Evolutionary conservation across 2,797 vertebrate species (phyloP).

Genomic region (Amblyraja radiata): DNA sequence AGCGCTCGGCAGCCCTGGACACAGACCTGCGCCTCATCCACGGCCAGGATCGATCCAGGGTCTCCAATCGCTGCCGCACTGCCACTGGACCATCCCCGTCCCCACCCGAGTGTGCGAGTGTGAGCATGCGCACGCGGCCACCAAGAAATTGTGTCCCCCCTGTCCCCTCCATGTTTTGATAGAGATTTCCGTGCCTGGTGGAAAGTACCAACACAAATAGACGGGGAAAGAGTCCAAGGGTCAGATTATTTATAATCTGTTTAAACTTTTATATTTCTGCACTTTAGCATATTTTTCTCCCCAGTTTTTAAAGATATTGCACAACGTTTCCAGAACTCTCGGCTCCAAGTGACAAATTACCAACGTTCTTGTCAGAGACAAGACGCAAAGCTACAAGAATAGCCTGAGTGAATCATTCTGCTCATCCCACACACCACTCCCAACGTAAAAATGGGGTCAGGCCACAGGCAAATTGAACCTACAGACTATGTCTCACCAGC

Average conservation of each 20-base stretch:
- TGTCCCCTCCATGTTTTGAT: too few relatives aligned
- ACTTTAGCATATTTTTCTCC: not conserved
- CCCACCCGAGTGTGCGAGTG: too few relatives aligned
- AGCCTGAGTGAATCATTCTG: not conserved
- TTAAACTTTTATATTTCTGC: not conserved
- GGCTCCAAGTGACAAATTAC: not conserved
- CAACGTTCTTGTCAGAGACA: not conserved
- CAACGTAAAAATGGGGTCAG: not conserved
- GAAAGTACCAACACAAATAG: not conserved
- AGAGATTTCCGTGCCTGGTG: too few relatives aligned
- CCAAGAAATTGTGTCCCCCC: too few relatives aligned
- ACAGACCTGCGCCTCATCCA: too few relatives aligned
- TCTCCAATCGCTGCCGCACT: too few relatives aligned
- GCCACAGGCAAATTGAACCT: not conserved
- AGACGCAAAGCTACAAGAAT: not conserved
- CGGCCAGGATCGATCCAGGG: too few relatives aligned
- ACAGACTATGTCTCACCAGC: not conserved
- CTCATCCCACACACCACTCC: not conserved
- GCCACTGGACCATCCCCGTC: too few relatives aligned
- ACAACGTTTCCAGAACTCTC: slow-evolving; percentile 7
- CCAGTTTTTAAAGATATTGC: not conserved
- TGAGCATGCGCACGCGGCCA: too few relatives aligned
- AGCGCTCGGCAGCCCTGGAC: too few relatives aligned
- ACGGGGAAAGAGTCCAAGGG: too few relatives aligned
- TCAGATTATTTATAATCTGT: not conserved